Percentiles rank a stretch among this genome's conserved stretches.
Conservation (phyloP, 2,113 vertebrate species). For the Puffinus mauretanicus region DNA sequence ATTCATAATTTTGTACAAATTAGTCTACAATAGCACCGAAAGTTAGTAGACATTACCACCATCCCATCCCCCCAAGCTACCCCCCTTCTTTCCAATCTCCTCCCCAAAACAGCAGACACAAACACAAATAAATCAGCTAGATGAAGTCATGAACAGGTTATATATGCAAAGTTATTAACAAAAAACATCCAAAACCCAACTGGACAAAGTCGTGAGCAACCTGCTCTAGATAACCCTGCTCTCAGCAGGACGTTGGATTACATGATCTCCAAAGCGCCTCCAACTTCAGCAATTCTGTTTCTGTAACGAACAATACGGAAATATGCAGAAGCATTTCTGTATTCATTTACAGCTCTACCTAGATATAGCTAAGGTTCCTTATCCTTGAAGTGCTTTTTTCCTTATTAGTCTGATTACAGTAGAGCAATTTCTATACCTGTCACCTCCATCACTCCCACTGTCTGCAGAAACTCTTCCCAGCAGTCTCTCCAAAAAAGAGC, state of each 20-base stretch:
- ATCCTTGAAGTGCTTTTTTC: neutral
- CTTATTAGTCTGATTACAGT: neutral
- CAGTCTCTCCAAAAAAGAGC: neutral
- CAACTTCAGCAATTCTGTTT: neutral
- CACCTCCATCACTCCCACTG: neutral
- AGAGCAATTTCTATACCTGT: neutral
- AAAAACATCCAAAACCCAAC: neutral
- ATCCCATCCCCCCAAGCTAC: fast-evolving
- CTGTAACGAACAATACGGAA: neutral
- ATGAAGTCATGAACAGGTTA: neutral
- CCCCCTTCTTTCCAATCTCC: neutral
- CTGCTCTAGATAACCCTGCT: neutral
- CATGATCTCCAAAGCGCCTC: fast-evolving
- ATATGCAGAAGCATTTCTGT: neutral
- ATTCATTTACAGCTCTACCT: neutral
- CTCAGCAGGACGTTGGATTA: neutral
- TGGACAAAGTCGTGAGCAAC: neutral
- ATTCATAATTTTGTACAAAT: neutral
- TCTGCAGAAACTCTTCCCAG: neutral
- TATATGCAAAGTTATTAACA: neutral
- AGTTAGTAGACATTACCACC: neutral
- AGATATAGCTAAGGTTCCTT: neutral
- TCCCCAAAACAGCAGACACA: neutral
- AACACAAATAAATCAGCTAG: neutral
- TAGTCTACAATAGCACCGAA: neutral